Evolutionary conservation across 2,888 invertebrate species (phyloP), one percentile per base, ranked within the genome.

Genomic region (Aporophyla lueneburgensis): DNA sequence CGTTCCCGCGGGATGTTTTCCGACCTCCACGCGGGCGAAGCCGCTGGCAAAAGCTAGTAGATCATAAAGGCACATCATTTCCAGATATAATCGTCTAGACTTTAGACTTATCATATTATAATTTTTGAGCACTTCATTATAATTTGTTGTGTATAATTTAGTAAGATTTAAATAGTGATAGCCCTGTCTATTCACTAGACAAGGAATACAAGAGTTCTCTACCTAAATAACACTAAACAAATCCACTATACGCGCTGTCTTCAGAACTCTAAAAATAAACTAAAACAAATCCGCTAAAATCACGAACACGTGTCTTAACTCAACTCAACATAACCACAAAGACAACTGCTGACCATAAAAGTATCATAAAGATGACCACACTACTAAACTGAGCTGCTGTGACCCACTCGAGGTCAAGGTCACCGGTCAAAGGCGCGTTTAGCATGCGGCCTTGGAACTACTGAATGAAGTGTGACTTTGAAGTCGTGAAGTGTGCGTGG

Each of bases 361-460:
- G 63, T 53, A 49, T 33, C 54, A 33, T 63, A 67, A 72, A 51
- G 69, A 54, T 12, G 27, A 56, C 14, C 66, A 27, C 19, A 65
- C 58, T 40, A 58, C 62, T 59, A 71, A 58, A 54, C 49, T 40
- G 46, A 59, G 46, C 59, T 24, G 54, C 51, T 63, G 27, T 43
- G 46, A 40, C n/a, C 61, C 61, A 80, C 70, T 75, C 14, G n/a
- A 68, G n/a, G 63, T 68, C 81, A 84, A 68, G 68, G 76, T 65
- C 67, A 21, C 9, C 7, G 49, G 67, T 56, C 59, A 78, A 73
- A 33, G 70, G 27, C 56, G 5, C 33, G 43, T 61, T 84, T 71
- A 58, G 59, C 54, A 84, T 71, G 27, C n/a, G 71, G 65, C 70
- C 76, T 76, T 84, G 81, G 46, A 56, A 59, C 56, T 51, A 61